A percentile compares a stretch with the other conserved stretches of the same genome.
These are phyloP conservation scores for Aphaenogaster ashmeadi DNA, from an alignment of 1,140 invertebrate genomes.

Conservation along the genomic window DNA sequence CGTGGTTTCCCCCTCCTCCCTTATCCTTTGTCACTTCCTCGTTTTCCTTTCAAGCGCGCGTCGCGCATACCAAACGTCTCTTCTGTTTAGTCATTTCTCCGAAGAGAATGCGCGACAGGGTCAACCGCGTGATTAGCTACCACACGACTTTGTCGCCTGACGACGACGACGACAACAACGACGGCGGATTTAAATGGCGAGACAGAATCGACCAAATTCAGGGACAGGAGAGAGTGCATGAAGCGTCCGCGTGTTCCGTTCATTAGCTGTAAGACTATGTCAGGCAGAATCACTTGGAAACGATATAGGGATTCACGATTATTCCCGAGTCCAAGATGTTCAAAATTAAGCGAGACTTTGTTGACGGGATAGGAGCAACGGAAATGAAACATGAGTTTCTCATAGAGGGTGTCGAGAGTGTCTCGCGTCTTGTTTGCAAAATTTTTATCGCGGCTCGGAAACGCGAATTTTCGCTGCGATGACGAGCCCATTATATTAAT, in stretches of 20 bases:
- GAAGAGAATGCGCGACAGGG: slow-evolving; percentile 56
- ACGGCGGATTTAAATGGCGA: slow-evolving; percentile 20
- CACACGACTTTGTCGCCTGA: slow-evolving; percentile 42
- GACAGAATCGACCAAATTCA: slow-evolving; percentile 44
- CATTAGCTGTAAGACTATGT: slow-evolving; percentile 54
- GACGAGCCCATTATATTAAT: slow-evolving; percentile 50
- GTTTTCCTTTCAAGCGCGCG: not conserved
- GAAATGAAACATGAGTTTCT: slow-evolving; percentile 1
- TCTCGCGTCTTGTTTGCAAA: slow-evolving; percentile 46
- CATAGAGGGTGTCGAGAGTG: not conserved
- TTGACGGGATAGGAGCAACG: not conserved
- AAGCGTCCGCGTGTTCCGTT: slow-evolving; percentile 63
- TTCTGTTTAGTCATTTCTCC: slow-evolving; percentile 40
- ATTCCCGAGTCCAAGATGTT: slow-evolving; percentile 46
- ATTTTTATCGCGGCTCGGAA: slow-evolving; percentile 26
- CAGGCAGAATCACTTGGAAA: slow-evolving; percentile 31
- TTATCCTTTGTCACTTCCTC: slow-evolving; percentile 8
- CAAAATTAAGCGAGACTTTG: slow-evolving; percentile 47
- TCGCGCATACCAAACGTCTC: slow-evolving; percentile 5
- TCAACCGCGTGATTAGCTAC: slow-evolving; percentile 32
- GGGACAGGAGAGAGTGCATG: slow-evolving; percentile 48
- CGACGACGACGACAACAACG: slow-evolving; percentile 26
- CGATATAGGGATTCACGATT: slow-evolving; percentile 11
- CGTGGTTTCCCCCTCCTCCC: slow-evolving; percentile 17
- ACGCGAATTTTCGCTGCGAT: slow-evolving; percentile 11